A percentile compares a stretch with the other conserved stretches of the same genome.
Evolutionary conservation across 1,140 invertebrate genomes (phyloP).

Genomic region (Alviniconcha marisindica): DNA sequence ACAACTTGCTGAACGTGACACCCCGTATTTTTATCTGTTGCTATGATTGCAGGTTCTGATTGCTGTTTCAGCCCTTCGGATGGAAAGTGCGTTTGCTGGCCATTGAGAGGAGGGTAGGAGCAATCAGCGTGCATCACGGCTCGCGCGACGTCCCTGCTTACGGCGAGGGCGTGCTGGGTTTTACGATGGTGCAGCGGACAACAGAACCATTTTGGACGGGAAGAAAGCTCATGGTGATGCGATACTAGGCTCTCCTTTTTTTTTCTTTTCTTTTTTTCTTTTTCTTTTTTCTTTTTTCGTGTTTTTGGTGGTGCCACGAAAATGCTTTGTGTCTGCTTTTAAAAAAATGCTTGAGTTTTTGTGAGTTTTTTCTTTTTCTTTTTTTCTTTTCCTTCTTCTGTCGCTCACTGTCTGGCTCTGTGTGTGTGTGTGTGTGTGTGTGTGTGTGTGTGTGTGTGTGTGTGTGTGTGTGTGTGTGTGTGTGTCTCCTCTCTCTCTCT

Average conservation of each 20-base stretch:
- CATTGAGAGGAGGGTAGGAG: not conserved
- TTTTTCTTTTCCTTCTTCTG: not conserved
- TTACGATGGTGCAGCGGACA: not conserved
- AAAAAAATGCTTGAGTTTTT: too few species aligned
- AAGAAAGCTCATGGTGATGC: not conserved
- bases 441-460: not conserved
- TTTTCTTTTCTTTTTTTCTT: not conserved
- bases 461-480: not conserved
- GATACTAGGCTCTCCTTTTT: too few species aligned
- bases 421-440: not conserved
- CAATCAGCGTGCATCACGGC: not conserved
- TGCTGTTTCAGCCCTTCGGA: not conserved
- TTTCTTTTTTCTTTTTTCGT: not conserved
- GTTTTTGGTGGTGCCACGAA: not conserved
- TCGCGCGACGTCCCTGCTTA: too few species aligned
- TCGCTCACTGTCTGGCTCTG: not conserved
- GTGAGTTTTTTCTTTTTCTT: too few species aligned
- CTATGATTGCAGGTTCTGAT: not conserved
- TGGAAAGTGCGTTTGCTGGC: not conserved
- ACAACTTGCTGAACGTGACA: slow-evolving; percentile 17
- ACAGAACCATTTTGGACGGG: not conserved
- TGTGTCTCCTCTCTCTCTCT: not conserved
- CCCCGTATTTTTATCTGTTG: not conserved
- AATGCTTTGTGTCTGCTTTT: too few species aligned
- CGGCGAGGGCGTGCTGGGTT: not conserved